Evolutionary conservation across 2,888 invertebrate genomes (phyloP).

Genomic region (Piscicola geometra): DNA sequence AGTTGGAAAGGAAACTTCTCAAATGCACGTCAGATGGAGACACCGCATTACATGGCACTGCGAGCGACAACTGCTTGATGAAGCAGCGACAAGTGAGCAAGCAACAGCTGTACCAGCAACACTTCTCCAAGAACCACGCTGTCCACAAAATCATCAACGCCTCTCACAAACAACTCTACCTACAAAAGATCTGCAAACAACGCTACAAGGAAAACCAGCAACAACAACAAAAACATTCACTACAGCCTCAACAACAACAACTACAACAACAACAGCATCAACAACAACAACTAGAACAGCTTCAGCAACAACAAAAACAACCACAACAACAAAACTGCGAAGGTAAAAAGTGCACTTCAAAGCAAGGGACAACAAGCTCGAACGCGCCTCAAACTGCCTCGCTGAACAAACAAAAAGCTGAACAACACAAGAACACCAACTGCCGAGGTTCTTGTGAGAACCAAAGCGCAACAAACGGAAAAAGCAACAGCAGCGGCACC

Average conservation of each 20-base stretch:
- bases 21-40: too few species aligned
- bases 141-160: neutral
- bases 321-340: neutral
- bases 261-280: conserved; percentile 11
- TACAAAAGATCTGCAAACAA: conserved; percentile 12
- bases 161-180: neutral
- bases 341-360: too few species aligned
- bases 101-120: neutral
- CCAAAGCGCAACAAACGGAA: conserved; percentile 10
- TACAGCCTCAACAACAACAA: conserved; percentile 12
- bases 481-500: too few species aligned
- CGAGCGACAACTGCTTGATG: too few species aligned
- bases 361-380: too few species aligned
- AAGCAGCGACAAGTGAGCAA: neutral
- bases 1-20: too few species aligned
- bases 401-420: too few species aligned
- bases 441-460: too few species aligned
- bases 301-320: neutral
- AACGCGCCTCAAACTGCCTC: too few species aligned
- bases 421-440: neutral
- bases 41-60: too few species aligned
- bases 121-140: neutral
- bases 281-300: neutral
- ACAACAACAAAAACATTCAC: too few species aligned
- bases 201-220: neutral